Evolutionary conservation across 2,888 invertebrate species (phyloP), one percentile per base, ranked within the genome.

Genomic region (Patella caerulea): DNA sequence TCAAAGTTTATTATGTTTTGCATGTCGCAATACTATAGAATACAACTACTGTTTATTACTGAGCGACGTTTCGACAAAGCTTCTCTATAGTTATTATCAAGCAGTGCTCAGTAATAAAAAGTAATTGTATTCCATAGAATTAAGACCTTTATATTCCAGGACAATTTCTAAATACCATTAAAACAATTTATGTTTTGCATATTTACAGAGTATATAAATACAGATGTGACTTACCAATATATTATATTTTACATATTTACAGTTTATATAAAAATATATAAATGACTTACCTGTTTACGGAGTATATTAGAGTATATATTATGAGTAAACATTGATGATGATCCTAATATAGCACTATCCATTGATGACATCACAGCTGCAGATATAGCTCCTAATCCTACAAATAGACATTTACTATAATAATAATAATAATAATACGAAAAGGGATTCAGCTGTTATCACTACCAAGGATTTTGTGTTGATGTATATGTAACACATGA

Each of bases 351-450:
- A 69, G 88, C 84, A 74, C 88, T 88, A 80, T 90, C 90, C 83
- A 88, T 86, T 9, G 88, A 89, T 19, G 89, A 89, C 89, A 90
- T 89, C 73, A 90, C 88, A n/a, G 89, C 90, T 7, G 89, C 88
- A 3, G 85, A 86, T 9, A 90, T 84, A 11, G 89, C 88, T 52
- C 87, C 86, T 24, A 89, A 76, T 73, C 86, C 87, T 85, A 78
- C 15, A 84, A 19, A 69, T 9, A 65, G 12, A 19, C 19, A 65
- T 19, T n/a, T 5, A 59, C 5, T n/a, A 59, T n/a, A n/a, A 59
- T 15, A 59, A 34, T 34, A 34, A 34, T 34, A 34, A 34, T 34
- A 34, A 34, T 34, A 34, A 34, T 34, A 0, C 5, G 7, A 34
- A 34, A 34, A 34, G 34, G 34, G 34, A 34, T 34, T 34, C 34